These are phyloP conservation scores for Eumeta japonica DNA, from an alignment of 1,140 invertebrate species.

Conservation along the genomic window DNA sequence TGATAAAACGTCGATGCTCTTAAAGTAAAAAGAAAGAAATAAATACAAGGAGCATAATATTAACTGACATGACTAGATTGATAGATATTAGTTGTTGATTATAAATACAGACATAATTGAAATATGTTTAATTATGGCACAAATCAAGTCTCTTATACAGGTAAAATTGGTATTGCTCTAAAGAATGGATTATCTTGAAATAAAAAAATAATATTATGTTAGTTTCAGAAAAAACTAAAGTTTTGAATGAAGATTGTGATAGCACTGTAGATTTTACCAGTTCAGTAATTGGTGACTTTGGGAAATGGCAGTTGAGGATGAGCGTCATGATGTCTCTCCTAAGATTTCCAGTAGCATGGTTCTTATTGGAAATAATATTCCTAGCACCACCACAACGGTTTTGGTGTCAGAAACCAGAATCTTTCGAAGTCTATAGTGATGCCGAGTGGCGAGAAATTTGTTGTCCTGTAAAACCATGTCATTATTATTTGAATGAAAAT, in stretches of 20 bases:
- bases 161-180: neutral
- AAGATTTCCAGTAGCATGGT: slow-evolving; percentile 70
- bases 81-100: no score
- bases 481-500: slow-evolving; percentile 15
- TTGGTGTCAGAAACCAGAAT: slow-evolving; percentile 43
- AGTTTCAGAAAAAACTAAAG: slow-evolving; percentile 15
- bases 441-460: slow-evolving; percentile 41
- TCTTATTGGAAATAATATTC: slow-evolving; percentile 62
- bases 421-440: slow-evolving; percentile 24
- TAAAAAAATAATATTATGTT: neutral
- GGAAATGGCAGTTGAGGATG: slow-evolving; percentile 67
- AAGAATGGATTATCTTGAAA: neutral
- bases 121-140: no score
- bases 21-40: no score
- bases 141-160: no score
- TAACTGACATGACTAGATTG: no score
- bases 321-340: slow-evolving; percentile 64
- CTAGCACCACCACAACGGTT: slow-evolving; percentile 61
- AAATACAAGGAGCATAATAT: no score
- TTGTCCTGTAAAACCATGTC: slow-evolving; percentile 36
- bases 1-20: no score
- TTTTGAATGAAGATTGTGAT: slow-evolving; percentile 11
- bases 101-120: no score
- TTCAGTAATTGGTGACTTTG: slow-evolving; percentile 65
- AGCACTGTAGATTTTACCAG: slow-evolving; percentile 26